Conservation (phyloP, 2,888 invertebrate genomes). For the Amphiduros pacificus region DNA sequence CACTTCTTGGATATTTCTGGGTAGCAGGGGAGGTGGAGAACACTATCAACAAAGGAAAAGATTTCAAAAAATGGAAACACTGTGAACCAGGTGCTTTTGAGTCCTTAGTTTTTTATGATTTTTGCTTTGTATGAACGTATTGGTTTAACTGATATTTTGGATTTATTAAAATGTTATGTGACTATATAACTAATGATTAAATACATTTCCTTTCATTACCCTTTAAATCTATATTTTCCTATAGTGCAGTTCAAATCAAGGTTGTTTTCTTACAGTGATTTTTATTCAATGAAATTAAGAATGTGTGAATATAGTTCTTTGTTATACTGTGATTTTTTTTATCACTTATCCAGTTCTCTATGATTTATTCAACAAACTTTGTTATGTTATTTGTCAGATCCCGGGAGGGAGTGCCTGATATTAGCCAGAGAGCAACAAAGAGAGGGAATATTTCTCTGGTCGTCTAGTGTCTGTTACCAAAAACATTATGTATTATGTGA, state of each 20-base stretch:
- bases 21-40: neutral
- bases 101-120: too few relatives aligned
- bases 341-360: neutral
- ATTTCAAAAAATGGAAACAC: neutral
- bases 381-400: too few relatives aligned
- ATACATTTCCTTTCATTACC: too few relatives aligned
- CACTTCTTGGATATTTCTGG: neutral
- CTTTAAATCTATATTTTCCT: neutral
- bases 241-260: too few relatives aligned
- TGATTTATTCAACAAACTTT: neutral
- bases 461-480: neutral
- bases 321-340: too few relatives aligned
- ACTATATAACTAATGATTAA: too few relatives aligned
- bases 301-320: too few relatives aligned
- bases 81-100: neutral
- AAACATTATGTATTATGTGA: neutral
- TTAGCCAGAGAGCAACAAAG: neutral
- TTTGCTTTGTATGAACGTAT: too few relatives aligned
- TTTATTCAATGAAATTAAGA: too few relatives aligned
- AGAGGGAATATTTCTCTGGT: neutral
- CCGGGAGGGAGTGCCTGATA: neutral
- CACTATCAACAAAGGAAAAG: neutral
- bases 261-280: too few relatives aligned
- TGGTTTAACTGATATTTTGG: neutral
- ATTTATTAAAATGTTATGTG: neutral